A percentile compares a stretch with the other conserved stretches of the same genome.
phyloP scores from a whole-genome alignment of 2,113 vertebrate species.

The Ranitomeya imitator region DNA sequence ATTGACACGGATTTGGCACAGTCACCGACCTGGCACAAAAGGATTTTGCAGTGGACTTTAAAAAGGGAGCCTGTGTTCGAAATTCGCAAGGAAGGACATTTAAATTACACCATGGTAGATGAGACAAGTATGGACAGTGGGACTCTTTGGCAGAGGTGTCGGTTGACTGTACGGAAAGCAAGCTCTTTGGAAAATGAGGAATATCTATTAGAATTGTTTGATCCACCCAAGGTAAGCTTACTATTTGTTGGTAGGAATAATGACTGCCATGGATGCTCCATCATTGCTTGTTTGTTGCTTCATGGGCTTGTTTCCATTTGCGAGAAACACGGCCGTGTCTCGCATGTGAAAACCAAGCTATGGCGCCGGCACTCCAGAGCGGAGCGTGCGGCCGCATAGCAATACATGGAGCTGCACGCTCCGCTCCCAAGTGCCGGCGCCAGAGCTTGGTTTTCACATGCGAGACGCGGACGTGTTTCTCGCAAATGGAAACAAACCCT shows the following conservation, averaged over 20 bases:
- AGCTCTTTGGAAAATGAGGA: conserved; percentile 67
- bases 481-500: no score
- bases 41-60: conserved; percentile 75
- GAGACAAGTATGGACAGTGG: conserved; percentile 87
- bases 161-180: conserved; percentile 82
- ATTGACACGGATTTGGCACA: conserved; percentile 54
- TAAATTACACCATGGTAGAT: conserved; percentile 88
- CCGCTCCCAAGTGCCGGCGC: no score
- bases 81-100: conserved; percentile 82
- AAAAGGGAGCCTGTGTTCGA: conserved; percentile 71
- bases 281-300: background rate
- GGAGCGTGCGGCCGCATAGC: no score
- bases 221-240: conserved; percentile 90
- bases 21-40: conserved; percentile 63
- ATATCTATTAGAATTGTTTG: conserved; percentile 87
- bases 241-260: background rate
- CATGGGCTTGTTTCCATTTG: no score
- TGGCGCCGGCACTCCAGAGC: no score
- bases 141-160: conserved; percentile 87
- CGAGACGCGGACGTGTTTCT: no score
- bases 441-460: no score
- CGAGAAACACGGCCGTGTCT: no score
- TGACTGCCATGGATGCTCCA: background rate
- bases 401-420: no score
- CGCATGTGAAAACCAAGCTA: no score